A percentile compares a stretch with the other conserved stretches of the same genome.
Conservation (phyloP, 2,797 vertebrate species). For the Melanotaenia boesemani region DNA sequence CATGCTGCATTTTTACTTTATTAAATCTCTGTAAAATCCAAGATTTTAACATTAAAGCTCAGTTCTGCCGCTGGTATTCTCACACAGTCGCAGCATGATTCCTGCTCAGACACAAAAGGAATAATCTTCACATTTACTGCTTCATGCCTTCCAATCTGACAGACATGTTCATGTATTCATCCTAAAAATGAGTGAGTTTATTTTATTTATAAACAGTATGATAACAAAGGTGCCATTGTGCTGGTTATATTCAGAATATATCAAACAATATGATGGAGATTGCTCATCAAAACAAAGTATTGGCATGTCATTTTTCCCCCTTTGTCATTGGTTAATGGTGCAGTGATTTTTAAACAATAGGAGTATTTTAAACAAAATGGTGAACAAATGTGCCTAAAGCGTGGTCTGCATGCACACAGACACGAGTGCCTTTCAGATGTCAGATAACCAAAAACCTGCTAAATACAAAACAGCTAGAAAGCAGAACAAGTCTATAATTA, state of each 20-base stretch:
- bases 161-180: not conserved
- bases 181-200: not conserved
- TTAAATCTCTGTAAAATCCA: not conserved
- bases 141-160: not conserved
- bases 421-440: conserved; percentile 34
- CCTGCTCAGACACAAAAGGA: not conserved
- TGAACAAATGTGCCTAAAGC: not conserved
- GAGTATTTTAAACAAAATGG: not conserved
- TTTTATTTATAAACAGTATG: not conserved
- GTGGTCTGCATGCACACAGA: conserved; percentile 30
- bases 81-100: no score
- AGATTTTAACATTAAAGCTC: not conserved
- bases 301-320: no score
- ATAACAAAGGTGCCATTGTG: not conserved
- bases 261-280: not conserved
- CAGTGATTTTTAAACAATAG: no score
- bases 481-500: conserved; percentile 34
- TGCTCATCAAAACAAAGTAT: no score
- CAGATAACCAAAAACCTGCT: conserved; percentile 43
- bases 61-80: not conserved
- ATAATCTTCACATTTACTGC: not conserved
- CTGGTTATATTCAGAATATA: not conserved
- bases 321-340: no score
- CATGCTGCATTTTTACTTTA: not conserved
- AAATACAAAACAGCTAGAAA: conserved; percentile 41